Evolutionary conservation across 1,140 invertebrate genomes (phyloP).

Genomic region (Harlomillsia oculata): DNA sequence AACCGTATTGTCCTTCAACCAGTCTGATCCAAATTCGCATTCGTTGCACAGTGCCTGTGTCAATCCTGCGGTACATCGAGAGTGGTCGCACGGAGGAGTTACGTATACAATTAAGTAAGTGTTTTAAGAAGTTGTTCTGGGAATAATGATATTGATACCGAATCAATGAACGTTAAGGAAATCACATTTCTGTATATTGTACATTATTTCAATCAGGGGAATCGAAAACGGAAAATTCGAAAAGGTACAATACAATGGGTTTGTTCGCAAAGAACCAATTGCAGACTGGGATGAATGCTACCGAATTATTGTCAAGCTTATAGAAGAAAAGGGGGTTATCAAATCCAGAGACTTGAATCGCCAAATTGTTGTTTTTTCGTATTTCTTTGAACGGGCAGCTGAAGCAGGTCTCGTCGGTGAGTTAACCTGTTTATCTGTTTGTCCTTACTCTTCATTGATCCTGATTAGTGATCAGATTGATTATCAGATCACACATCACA

Average conservation of each 20-base stretch:
- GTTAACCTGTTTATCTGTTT: no score
- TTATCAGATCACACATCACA: no score
- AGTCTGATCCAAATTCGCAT: constrained; percentile 40
- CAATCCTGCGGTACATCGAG: constrained; percentile 60
- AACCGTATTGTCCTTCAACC: constrained; percentile 55
- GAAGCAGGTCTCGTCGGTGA: constrained; percentile 66
- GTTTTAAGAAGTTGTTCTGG: neutral
- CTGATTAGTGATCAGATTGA: no score
- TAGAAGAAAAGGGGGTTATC: constrained; percentile 48
- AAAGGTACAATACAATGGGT: constrained; percentile 34
- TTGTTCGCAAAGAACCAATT: constrained; percentile 51
- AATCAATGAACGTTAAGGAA: neutral
- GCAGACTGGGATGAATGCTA: constrained; percentile 51
- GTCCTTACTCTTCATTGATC: no score
- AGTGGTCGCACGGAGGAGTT: constrained; percentile 53
- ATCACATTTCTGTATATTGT: neutral
- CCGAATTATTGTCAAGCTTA: constrained; percentile 50
- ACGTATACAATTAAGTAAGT: constrained; percentile 50
- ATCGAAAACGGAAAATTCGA: constrained; percentile 31
- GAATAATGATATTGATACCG: neutral
- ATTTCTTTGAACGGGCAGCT: constrained; percentile 81
- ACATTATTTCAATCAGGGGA: constrained; percentile 20
- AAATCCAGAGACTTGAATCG: constrained; percentile 54
- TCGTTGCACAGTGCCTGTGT: constrained; percentile 58
- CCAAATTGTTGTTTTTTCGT: constrained; percentile 75